Percentiles rank a stretch among this genome's conserved stretches.
These are phyloP conservation scores for Periophthalmodon schlosseri DNA, from an alignment of 2,113 vertebrate species.

Conservation along the genomic window DNA sequence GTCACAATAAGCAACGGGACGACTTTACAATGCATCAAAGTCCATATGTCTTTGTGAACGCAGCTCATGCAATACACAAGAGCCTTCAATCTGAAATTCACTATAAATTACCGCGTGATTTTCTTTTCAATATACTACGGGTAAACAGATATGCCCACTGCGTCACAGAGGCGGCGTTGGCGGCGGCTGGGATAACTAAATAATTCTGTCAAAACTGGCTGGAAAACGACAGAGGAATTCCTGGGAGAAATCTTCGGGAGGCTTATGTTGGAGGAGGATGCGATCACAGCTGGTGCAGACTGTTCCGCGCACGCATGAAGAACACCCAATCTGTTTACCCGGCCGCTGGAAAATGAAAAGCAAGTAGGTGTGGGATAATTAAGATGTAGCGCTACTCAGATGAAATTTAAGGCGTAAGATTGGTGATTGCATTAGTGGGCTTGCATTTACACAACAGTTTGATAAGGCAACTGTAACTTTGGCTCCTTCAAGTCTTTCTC, in stretches of 20 bases:
- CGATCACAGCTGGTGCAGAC: constrained; percentile 17
- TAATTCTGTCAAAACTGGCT: constrained; percentile 2
- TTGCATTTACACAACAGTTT: background rate
- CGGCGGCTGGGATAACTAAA: constrained; percentile 30
- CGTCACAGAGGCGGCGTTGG: too few relatives aligned
- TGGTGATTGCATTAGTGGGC: background rate
- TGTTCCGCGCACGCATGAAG: constrained; percentile 1
- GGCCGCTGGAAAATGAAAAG: constrained; percentile 5
- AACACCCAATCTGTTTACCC: background rate
- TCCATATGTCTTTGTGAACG: background rate
- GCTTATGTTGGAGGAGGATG: constrained; percentile 2
- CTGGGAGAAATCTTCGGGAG: background rate
- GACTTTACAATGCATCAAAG: too few relatives aligned
- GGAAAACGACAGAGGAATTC: constrained; percentile 15
- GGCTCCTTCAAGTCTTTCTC: background rate
- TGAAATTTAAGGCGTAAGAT: background rate
- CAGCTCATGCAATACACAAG: background rate
- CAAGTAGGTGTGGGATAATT: constrained; percentile 17
- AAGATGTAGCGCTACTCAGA: constrained; percentile 5
- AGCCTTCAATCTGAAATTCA: background rate
- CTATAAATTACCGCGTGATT: background rate
- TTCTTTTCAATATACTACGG: constrained; percentile 11
- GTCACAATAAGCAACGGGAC: background rate
- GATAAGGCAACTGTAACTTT: background rate
- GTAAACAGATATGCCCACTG: constrained; percentile 1